Evolutionary conservation across 2,888 invertebrate species (phyloP), one percentile per base, ranked within the genome.

Genomic region (Amiota mariae): DNA sequence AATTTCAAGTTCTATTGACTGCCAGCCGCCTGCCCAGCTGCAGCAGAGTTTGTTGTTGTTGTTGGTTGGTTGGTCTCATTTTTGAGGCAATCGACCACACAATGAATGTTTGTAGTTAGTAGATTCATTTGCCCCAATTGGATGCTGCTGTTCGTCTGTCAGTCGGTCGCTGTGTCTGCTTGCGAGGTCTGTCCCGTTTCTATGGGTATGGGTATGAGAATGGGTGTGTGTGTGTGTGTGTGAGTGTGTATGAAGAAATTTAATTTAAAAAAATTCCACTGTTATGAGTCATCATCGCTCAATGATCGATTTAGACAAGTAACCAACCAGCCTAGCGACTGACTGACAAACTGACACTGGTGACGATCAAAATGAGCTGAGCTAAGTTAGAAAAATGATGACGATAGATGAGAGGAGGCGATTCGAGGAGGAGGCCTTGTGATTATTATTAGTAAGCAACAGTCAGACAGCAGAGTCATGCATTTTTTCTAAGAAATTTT

Each of bases 41-140:
- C 59, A 59, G 59, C 36, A 36, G 36, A 36, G 36, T 20, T 59
- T 59, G 59, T 59, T 15, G 11, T 59, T 15, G 11, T 59, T 20
- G 20, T 59, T 59, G 3, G 24, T 24, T 24, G 24, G 24, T 24
- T 59, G 59, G 20, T 36, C 36, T 36, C 48, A 20, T 75, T 79
- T 79, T 78, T 72, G 79, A 75, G 74, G 75, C 79, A 77, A 77
- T 76, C 76, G 18, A 71, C 54, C 48, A 15, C 15, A 49, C 66
- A 49, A 49, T 49, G 66, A 47, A 72, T 63, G 72, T 67, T 80
- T 68, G 15, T 13, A 61, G 20, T 76, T 79, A 81, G 15, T 51
- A 80, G 81, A 80, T 84, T 84, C 81, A 83, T 82, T 83, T 82
- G 83, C 81, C 82, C 81, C 79, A 84, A 83, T 83, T 83, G 84